These are phyloP conservation scores for Leucozona laternaria DNA, from an alignment of 2,888 invertebrate species.

Conservation along the genomic window DNA sequence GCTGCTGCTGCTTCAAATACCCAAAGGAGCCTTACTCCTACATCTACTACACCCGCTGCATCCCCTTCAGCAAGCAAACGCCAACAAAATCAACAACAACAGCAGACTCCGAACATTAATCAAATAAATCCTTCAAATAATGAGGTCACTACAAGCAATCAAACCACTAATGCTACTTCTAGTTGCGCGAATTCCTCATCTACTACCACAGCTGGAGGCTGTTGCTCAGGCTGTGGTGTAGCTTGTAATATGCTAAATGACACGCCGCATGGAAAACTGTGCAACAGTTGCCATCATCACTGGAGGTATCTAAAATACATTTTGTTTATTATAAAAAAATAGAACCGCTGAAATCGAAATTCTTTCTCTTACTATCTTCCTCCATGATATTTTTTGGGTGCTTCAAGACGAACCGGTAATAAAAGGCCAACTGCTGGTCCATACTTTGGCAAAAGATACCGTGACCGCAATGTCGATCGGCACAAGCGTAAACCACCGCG, in stretches of 20 bases:
- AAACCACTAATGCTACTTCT: slow-evolving; percentile 36
- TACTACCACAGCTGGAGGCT: slow-evolving; percentile 78
- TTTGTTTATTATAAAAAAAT: slow-evolving; percentile 46
- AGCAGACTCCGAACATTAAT: slow-evolving; percentile 61
- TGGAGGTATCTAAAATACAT: slow-evolving; percentile 87
- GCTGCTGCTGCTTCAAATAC: slow-evolving; percentile 45
- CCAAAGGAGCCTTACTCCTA: slow-evolving; percentile 65
- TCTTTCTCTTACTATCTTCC: slow-evolving; percentile 55
- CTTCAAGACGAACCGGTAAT: slow-evolving; percentile 90
- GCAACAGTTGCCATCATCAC: slow-evolving; percentile 93
- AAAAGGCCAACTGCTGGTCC: slow-evolving; percentile 92
- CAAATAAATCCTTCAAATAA: slow-evolving; percentile 67
- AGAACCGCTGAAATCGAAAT: slow-evolving; percentile 60
- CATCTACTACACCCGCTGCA: slow-evolving; percentile 54
- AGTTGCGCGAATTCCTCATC: slow-evolving; percentile 74
- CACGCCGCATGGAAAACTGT: slow-evolving; percentile 91
- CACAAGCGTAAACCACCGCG: slow-evolving; percentile 95
- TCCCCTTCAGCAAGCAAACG: slow-evolving; percentile 68
- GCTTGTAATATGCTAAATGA: slow-evolving; percentile 89
- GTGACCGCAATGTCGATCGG: slow-evolving; percentile 83
- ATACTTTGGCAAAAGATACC: slow-evolving; percentile 81
- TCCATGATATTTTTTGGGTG: slow-evolving; percentile 49
- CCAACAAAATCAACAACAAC: slow-evolving; percentile 75
- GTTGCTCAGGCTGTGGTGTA: slow-evolving; percentile 87
- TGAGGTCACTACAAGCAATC: slow-evolving; percentile 65